A percentile compares a stretch with the other conserved stretches of the same genome.
These are phyloP conservation scores for Hyposoter dolosus DNA, from an alignment of 2,888 invertebrate species.

Conservation along the genomic window DNA sequence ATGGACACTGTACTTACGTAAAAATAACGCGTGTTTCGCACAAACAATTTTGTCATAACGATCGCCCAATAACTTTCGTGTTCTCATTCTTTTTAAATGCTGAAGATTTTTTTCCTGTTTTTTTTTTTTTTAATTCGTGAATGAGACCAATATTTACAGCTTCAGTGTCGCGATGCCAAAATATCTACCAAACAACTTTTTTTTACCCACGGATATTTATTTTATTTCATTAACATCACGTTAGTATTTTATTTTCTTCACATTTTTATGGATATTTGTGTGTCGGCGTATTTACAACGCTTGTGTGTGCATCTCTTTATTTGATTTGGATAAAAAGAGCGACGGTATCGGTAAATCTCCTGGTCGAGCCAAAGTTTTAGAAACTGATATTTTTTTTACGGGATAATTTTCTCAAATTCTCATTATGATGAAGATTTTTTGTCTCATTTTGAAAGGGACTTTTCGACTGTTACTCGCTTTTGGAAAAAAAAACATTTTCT, in stretches of 20 bases:
- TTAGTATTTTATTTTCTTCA: constrained; percentile 8
- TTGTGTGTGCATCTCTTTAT: not conserved
- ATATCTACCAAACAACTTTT: constrained; percentile 8
- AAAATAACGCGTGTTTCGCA: constrained; percentile 19
- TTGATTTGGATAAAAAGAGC: not conserved
- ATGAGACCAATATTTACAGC: not conserved
- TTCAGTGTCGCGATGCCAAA: constrained; percentile 30
- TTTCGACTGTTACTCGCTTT: not conserved
- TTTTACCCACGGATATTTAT: not conserved
- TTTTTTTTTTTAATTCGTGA: not conserved
- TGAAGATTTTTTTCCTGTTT: constrained; percentile 52
- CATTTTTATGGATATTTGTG: not conserved
- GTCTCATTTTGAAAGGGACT: not conserved
- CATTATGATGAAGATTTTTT: not conserved
- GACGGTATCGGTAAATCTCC: constrained; percentile 5
- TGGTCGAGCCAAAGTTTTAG: not conserved
- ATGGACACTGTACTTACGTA: constrained; percentile 59
- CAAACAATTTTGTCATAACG: constrained; percentile 21
- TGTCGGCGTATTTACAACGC: constrained; percentile 22
- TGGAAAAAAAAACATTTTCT: not conserved
- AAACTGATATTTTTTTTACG: constrained; percentile 12
- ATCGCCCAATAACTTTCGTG: not conserved
- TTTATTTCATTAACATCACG: not conserved
- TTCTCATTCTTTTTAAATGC: constrained; percentile 20
- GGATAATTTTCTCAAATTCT: constrained; percentile 4